A percentile compares a stretch with the other conserved stretches of the same genome.
Evolutionary conservation across 2,113 vertebrate genomes (phyloP).

Genomic region (Corythaeola cristata): DNA sequence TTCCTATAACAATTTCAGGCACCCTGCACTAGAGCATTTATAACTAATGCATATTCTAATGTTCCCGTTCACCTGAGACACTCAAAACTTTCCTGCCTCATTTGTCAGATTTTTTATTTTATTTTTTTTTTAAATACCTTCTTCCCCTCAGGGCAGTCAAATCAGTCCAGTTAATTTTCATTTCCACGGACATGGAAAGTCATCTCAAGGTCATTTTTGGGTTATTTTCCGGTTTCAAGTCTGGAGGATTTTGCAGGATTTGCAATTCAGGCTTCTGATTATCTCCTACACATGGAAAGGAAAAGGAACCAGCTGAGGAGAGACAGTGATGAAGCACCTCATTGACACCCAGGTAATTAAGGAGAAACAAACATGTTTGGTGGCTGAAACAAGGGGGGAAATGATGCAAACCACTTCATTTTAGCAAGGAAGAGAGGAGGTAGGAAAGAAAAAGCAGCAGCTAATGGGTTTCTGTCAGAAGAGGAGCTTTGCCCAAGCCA

Average conservation of each 20-base stretch:
- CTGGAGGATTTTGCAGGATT: slow-evolving; percentile 15
- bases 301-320: slow-evolving; percentile 32
- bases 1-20: slow-evolving; percentile 5
- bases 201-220: slow-evolving; percentile 60
- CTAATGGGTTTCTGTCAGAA: slow-evolving; percentile 10
- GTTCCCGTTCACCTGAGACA: slow-evolving; percentile 32
- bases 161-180: slow-evolving; percentile 61
- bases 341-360: slow-evolving; percentile 70
- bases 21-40: background rate
- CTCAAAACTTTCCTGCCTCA: slow-evolving; percentile 17
- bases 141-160: slow-evolving; percentile 51
- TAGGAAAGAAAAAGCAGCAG: background rate
- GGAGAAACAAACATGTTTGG: slow-evolving; percentile 61
- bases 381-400: slow-evolving; percentile 17
- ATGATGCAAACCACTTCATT: slow-evolving; percentile 23
- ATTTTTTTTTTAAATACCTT: background rate
- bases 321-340: slow-evolving; percentile 67
- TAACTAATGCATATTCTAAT: slow-evolving; percentile 45
- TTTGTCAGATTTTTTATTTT: slow-evolving; percentile 18
- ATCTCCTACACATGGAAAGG: slow-evolving; percentile 21
- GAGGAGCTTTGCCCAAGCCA: background rate
- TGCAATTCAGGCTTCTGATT: slow-evolving; percentile 30
- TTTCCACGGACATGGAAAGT: background rate
- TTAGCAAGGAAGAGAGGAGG: background rate
- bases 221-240: slow-evolving; percentile 21